Conservation (phyloP, 1,140 invertebrate species). For the Proctacanthus coquilletti region DNA sequence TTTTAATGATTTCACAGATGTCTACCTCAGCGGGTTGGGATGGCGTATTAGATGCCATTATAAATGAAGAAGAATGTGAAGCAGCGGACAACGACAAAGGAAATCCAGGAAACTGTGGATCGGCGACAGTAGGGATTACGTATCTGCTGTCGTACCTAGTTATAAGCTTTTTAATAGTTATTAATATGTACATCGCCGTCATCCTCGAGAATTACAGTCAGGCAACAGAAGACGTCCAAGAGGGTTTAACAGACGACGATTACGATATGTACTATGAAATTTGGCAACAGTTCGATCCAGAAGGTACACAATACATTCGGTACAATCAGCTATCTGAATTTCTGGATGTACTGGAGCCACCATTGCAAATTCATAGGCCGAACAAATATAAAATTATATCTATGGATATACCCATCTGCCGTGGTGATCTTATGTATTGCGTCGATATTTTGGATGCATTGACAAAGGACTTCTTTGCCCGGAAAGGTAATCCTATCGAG, state of each 20-base stretch:
- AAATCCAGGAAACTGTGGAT: constrained; percentile 80
- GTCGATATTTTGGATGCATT: constrained; percentile 94
- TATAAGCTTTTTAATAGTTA: constrained; percentile 95
- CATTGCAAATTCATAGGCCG: constrained; percentile 90
- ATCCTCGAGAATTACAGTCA: constrained; percentile 98
- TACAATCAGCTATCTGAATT: constrained; percentile 90
- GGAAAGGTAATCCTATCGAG: constrained; percentile 84
- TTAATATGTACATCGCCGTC: constrained; percentile 99
- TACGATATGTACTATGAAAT: constrained; percentile 99
- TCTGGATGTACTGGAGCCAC: constrained; percentile 83
- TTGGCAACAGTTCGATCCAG: constrained; percentile 96
- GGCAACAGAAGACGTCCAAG: constrained; percentile 96
- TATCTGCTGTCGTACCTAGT: constrained; percentile 92
- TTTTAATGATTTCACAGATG: constrained; percentile 48
- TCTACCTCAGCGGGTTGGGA: constrained; percentile 97
- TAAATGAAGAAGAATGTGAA: constrained; percentile 87
- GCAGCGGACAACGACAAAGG: constrained; percentile 72
- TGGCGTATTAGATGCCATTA: constrained; percentile 86
- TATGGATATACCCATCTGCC: constrained; percentile 97
- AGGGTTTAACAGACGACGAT: constrained; percentile 94
- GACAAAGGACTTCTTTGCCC: constrained; percentile 89
- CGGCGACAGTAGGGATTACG: constrained; percentile 80
- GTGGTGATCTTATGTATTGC: constrained; percentile 91
- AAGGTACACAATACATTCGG: constrained; percentile 91
- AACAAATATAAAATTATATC: constrained; percentile 98